A percentile compares a stretch with the other conserved stretches of the same genome.
phyloP scores from a whole-genome alignment of 2,888 invertebrate species.

The Ophioninae sp. region DNA sequence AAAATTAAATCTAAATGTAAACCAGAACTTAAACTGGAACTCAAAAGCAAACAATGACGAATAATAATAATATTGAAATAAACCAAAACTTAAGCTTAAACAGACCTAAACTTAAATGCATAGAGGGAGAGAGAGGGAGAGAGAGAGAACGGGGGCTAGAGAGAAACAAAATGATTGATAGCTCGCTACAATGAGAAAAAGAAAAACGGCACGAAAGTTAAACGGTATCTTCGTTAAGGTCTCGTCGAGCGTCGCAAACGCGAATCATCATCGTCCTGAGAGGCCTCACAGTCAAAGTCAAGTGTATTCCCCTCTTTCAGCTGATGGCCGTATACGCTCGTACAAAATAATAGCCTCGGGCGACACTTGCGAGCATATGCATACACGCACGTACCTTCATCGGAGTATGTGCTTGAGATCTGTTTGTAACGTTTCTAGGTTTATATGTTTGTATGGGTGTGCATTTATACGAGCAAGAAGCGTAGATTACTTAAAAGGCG shows the following conservation, averaged over 20 bases:
- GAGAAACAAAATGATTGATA: slow-evolving; percentile 19
- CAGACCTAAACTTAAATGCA: too few species aligned
- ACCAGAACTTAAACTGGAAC: too few species aligned
- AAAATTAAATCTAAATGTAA: too few species aligned
- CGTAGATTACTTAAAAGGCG: slow-evolving; percentile 60
- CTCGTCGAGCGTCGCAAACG: slow-evolving; percentile 41
- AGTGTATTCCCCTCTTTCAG: slow-evolving; percentile 52
- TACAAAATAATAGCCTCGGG: slow-evolving; percentile 53
- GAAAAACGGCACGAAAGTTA: slow-evolving; percentile 42
- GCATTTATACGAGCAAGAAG: slow-evolving; percentile 21
- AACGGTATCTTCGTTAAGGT: slow-evolving; percentile 60
- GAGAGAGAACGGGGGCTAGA: background rate
- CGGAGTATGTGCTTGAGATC: slow-evolving; percentile 2
- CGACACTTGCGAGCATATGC: slow-evolving; percentile 19
- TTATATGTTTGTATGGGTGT: slow-evolving; percentile 20
- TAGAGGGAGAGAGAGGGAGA: background rate
- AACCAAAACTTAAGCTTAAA: too few species aligned
- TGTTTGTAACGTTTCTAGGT: background rate
- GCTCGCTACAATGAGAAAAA: slow-evolving; percentile 44
- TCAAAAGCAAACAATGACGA: too few species aligned
- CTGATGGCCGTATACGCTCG: slow-evolving; percentile 29
- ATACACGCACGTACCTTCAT: slow-evolving; percentile 11
- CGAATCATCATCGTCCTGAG: slow-evolving; percentile 53
- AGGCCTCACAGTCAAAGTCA: slow-evolving; percentile 42
- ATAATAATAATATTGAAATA: too few species aligned